Conservation (phyloP, 2,113 vertebrate genomes). For the Aramus guarauna region DNA sequence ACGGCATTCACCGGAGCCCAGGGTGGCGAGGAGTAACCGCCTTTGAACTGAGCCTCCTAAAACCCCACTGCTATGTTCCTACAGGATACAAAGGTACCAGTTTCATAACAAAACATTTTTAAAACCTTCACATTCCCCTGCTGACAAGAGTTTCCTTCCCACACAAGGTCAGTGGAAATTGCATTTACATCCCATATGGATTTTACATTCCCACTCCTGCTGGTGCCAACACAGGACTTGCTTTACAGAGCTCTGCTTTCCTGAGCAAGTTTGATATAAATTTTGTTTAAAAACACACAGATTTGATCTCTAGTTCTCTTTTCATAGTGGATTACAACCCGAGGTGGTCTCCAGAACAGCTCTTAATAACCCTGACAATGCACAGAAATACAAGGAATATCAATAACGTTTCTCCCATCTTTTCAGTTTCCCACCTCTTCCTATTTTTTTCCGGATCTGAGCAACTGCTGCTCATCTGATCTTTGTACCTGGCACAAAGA, state of each 20-base stretch:
- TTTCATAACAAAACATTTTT: not conserved
- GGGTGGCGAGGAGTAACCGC: not conserved
- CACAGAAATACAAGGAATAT: not conserved
- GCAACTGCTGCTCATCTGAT: not conserved
- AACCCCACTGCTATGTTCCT: not conserved
- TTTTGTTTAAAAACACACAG: not conserved
- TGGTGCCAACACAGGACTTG: not conserved
- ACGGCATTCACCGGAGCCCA: accelerated
- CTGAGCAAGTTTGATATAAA: not conserved
- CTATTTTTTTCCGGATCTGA: not conserved
- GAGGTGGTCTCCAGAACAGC: not conserved
- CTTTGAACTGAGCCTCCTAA: not conserved
- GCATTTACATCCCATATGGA: not conserved
- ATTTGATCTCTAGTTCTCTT: not conserved
- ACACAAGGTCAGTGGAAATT: constrained; percentile 7
- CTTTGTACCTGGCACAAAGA: not conserved
- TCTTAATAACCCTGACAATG: not conserved
- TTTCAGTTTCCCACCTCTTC: not conserved
- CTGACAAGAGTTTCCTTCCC: not conserved
- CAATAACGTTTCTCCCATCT: not conserved
- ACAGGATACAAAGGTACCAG: not conserved
- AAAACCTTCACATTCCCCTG: not conserved
- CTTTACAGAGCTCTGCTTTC: not conserved
- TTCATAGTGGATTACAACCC: not conserved
- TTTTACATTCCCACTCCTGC: not conserved